Evolutionary conservation across 2,888 invertebrate genomes (phyloP), one percentile per base, ranked within the genome.

Genomic region (Yponomeuta sedellus): DNA sequence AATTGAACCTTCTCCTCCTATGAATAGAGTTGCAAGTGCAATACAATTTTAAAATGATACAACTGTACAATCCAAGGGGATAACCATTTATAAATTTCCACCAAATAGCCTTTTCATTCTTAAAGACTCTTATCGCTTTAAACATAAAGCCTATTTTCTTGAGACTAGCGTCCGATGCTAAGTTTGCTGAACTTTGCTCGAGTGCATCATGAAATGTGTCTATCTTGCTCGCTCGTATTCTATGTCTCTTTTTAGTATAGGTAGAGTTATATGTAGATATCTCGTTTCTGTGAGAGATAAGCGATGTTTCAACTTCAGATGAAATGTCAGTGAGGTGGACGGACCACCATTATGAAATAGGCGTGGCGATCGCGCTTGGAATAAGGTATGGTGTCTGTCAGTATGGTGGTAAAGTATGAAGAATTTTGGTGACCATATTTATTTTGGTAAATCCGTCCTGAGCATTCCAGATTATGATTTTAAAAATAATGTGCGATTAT

Each of bases 261-360:
- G 79, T 81, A 75, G 75, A 79, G 78, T 79, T 88, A 83, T 82
- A 86, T 88, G 83, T 87, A 86, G 89, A 84, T 90, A 90, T 90
- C 89, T 87, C 90, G 77, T 85, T 88, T 83, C 72, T 74, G 71
- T 52, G 71, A 74, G 87, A 89, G 88, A 89, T 90, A 86, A 88
- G 79, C 81, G 82, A 85, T 85, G 81, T 88, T 76, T 81, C 84
- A 79, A 79, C 78, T 76, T 79, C 79, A 75, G 73, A 76, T 79
- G 77, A 78, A 81, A 81, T 80, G 77, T 74, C 75, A 72, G 76
- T 75, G 73, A 76, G 73, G 72, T 75, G 76, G 76, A 74, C 76
- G 74, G 85, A 86, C 88, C 85, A 86, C 90, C 91, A 91, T 91
- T 78, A 87, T 86, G 88, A 77, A 91, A 90, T 77, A 88, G 91